These are phyloP conservation scores for Staurois parvus DNA, from an alignment of 2,797 vertebrate genomes.

Conservation along the genomic window DNA sequence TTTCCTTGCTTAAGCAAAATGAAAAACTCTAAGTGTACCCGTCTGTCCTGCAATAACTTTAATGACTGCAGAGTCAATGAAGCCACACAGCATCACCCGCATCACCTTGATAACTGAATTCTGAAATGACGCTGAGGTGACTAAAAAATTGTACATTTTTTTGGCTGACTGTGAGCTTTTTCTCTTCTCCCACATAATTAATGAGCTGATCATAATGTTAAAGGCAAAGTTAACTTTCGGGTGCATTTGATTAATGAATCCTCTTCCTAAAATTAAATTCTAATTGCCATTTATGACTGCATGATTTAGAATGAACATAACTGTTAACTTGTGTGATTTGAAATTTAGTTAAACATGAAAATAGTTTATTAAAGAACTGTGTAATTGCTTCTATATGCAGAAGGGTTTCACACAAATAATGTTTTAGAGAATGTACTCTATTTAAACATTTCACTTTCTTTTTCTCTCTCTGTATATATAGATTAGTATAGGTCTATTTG, in stretches of 20 bases:
- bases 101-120: conserved; percentile 60
- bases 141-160: conserved; percentile 41
- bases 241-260: conserved; percentile 56
- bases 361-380: conserved; percentile 29
- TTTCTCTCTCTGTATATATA: background rate
- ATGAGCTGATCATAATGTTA: conserved; percentile 58
- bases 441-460: background rate
- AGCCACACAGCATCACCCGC: conserved; percentile 58
- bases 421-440: background rate
- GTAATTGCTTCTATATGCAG: conserved; percentile 21
- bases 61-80: conserved; percentile 65
- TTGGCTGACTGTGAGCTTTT: conserved; percentile 35
- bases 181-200: conserved; percentile 38
- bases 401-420: conserved; percentile 13
- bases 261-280: conserved; percentile 46
- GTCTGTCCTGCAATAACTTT: conserved; percentile 62
- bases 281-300: conserved; percentile 48
- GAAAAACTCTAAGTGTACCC: conserved; percentile 67
- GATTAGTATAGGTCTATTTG: no score
- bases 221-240: conserved; percentile 50
- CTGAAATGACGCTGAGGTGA: conserved; percentile 39
- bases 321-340: conserved; percentile 33
- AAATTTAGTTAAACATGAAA: conserved; percentile 36
- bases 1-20: conserved; percentile 66
- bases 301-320: conserved; percentile 43